phyloP scores from a whole-genome alignment of 2,888 invertebrate species.

The Pterostichus madidus region DNA sequence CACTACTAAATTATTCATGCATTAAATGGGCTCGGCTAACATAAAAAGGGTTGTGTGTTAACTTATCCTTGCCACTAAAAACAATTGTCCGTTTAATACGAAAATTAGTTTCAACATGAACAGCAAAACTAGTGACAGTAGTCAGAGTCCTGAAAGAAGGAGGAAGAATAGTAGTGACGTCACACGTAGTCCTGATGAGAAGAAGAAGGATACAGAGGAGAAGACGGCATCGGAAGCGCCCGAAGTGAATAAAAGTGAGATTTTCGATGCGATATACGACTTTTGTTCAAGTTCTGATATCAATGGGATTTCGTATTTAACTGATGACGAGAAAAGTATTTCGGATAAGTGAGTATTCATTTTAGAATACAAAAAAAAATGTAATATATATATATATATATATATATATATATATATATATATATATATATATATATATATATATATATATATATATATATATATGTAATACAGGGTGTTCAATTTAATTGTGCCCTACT shows the following conservation, averaged over 20 bases:
- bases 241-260: constrained; percentile 3
- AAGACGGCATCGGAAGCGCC: neutral
- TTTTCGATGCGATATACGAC: constrained; percentile 12
- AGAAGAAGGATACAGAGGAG: neutral
- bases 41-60: too few relatives aligned
- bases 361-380: too few relatives aligned
- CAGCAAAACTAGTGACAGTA: neutral
- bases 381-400: too few relatives aligned
- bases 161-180: neutral
- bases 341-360: constrained; percentile 3
- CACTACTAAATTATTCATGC: neutral
- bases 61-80: too few relatives aligned
- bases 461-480: too few relatives aligned
- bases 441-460: too few relatives aligned
- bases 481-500: too few relatives aligned
- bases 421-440: too few relatives aligned
- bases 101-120: neutral
- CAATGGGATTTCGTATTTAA: constrained; percentile 19
- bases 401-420: too few relatives aligned
- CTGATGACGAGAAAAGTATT: constrained; percentile 21
- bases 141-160: neutral
- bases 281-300: constrained; percentile 17
- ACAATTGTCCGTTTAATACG: too few relatives aligned
- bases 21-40: neutral
- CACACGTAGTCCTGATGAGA: neutral